Evolutionary conservation across 1,140 invertebrate species (phyloP), one percentile per base, ranked within the genome.

Genomic region (Lineus longissimus): DNA sequence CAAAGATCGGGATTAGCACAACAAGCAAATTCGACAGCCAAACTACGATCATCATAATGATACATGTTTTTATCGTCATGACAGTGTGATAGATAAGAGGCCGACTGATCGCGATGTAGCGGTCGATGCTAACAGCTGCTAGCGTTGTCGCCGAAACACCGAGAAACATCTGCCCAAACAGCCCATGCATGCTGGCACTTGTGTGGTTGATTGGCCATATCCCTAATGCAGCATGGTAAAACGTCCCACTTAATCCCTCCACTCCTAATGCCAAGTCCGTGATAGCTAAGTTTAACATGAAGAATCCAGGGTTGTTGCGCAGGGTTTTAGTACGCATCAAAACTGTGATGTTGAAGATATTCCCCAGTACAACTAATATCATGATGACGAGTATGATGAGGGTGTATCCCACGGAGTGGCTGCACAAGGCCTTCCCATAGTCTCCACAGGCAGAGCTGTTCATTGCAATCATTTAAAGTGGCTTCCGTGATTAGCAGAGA

Each of bases 221-320:
- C 25, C 47, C 47, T 27, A 6, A 4, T 4, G n/a, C n/a, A 6
- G 47, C 6, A 6, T 7, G 9, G 4, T 4, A 9, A 7, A 51
- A 7, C 6, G 6, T 27, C n/a, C 6, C 9, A 19, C 6, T 9
- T 9, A 22, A 7, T 27, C 4, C 6, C 4, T 7, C n/a, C 25
- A 51, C 6, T 4, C 47, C 47, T 19, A n/a, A 6, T 27, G 25
- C 4, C 4, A 51, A n/a, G 25, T 51, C 47, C 19, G 47, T 27
- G 47, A 51, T 51, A 9, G 47, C 47, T n/a, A 51, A n/a, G n/a
- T 51, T 51, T 6, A 51, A 7, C 47, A 51, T 51, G 47, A 23
- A 51, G n/a, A 7, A 51, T 27, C 47, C 47, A 6, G 47, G n/a
- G n/a, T 51, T 51, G n/a, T 51, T 51, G 47, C n/a, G 47, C 6